A percentile compares a stretch with the other conserved stretches of the same genome.
phyloP scores from a whole-genome alignment of 2,888 invertebrate genomes.

The Chloroclysta siterata region DNA sequence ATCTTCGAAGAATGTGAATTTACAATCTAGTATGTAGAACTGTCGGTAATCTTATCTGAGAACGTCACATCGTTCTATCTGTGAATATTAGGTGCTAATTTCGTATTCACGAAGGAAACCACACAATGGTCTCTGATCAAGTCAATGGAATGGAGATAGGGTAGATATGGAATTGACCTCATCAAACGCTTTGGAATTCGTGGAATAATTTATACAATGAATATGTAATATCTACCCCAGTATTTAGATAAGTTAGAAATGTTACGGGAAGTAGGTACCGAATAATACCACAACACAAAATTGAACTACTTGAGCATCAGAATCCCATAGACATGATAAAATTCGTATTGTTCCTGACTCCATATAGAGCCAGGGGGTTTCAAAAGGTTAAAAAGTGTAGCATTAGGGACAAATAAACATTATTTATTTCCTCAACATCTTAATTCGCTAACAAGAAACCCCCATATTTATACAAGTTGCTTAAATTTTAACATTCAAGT shows the following conservation, averaged over 20 bases:
- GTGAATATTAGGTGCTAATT: slow-evolving; percentile 28
- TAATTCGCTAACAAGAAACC: too few relatives aligned
- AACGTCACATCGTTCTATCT: slow-evolving; percentile 24
- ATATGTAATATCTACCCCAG: not conserved
- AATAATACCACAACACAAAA: not conserved
- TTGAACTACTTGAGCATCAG: too few relatives aligned
- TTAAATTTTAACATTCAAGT: too few relatives aligned
- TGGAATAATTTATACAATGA: slow-evolving; percentile 2
- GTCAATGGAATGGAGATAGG: slow-evolving; percentile 19
- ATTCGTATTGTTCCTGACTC: too few relatives aligned
- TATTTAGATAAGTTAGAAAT: not conserved
- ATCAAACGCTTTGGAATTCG: slow-evolving; percentile 16
- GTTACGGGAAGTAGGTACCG: not conserved
- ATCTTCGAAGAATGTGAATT: slow-evolving; percentile 16
- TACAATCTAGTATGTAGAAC: slow-evolving; percentile 13
- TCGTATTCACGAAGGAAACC: slow-evolving; percentile 28
- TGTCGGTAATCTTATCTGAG: slow-evolving; percentile 29
- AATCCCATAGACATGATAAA: too few relatives aligned
- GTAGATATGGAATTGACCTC: slow-evolving; percentile 4
- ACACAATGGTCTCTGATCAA: slow-evolving; percentile 29
- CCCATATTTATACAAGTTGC: too few relatives aligned
- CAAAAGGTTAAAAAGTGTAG: too few relatives aligned
- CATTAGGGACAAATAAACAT: too few relatives aligned
- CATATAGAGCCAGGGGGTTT: too few relatives aligned
- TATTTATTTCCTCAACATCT: too few relatives aligned